These are phyloP conservation scores for Graptemys geographica DNA, from an alignment of 2,797 vertebrate species.

Conservation along the genomic window DNA sequence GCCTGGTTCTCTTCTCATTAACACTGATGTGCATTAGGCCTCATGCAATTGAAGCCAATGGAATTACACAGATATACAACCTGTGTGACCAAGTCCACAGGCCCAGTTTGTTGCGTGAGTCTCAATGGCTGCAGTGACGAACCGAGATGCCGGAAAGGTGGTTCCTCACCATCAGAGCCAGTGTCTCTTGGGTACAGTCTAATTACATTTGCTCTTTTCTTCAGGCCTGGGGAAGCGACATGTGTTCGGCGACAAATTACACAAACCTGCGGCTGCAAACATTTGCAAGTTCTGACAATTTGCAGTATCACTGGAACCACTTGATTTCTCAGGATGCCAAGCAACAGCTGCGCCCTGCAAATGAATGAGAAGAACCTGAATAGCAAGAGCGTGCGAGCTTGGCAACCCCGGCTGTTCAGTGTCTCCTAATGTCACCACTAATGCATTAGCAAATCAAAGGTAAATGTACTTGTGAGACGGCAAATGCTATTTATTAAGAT, in stretches of 20 bases:
- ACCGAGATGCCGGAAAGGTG: neutral
- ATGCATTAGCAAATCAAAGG: neutral
- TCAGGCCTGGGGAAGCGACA: neutral
- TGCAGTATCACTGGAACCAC: neutral
- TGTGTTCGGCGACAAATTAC: neutral
- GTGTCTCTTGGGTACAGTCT: rapidly evolving
- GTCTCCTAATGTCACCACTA: neutral
- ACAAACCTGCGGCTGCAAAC: no score
- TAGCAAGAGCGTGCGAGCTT: rapidly evolving
- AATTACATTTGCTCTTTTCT: neutral
- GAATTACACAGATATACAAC: neutral
- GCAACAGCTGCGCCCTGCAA: neutral
- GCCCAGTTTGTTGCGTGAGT: neutral
- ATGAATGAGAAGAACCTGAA: neutral
- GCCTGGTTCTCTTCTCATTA: neutral
- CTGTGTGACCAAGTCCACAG: neutral
- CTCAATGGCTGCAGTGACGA: neutral
- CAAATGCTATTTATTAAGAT: neutral
- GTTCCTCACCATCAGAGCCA: neutral
- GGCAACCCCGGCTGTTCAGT: neutral
- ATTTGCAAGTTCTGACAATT: neutral
- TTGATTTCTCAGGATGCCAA: neutral
- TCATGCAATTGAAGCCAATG: neutral
- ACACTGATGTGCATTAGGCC: no score
- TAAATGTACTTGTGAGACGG: neutral